Evolutionary conservation across 92 coral and sea anemone genomes (phyloP), one percentile per base, ranked within the genome.

Genomic region (Meandrina meandrites): DNA sequence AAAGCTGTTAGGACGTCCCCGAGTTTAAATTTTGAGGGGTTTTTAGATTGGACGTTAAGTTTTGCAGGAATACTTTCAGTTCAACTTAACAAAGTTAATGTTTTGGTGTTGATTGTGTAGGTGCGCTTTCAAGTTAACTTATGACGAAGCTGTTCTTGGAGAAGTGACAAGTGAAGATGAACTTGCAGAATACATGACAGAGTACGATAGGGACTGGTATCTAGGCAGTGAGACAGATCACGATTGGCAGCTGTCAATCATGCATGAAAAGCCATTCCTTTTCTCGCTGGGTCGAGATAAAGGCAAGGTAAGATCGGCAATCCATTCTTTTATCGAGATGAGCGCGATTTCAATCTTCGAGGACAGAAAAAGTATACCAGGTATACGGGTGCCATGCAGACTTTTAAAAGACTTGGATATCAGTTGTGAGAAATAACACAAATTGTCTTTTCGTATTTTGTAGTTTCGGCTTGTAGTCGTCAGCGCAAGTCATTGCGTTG

Each of bases 61-160:
- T 40, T 40, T 40, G 45, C 45, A 40, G 45, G 45, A 40, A 40
- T 40, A 40, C 45, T 40, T 40, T 40, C 6, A 40, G 45, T 2
- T 6, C 2, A 3, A 28, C 16, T 27, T 66, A n/a, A 12, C 13
- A 9, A 4, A 12, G 53, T 9, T 48, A 4, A 48, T 12, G 53
- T 48, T 51, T 71, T 35, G 34, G 21, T 68, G 28, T 28, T 73
- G 24, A 75, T 36, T 60, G 68, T 74, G 69, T 79, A 97, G 99
- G 85, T 97, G 92, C 86, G 98, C 99, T 17, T 97, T 97, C 81
- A 97, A 97, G 91, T 79, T 97, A 62, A 97, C 94, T 2, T 95
- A 95, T 83, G 99, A 97, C 56, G 99, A 97, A 87, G 99, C 99
- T 56, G 99, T 97, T 51, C 89, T 97, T 30, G 99, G 99, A 2